These are phyloP conservation scores for Macrotrachela quadricornifera DNA, from an alignment of 1,140 invertebrate species.

Conservation along the genomic window DNA sequence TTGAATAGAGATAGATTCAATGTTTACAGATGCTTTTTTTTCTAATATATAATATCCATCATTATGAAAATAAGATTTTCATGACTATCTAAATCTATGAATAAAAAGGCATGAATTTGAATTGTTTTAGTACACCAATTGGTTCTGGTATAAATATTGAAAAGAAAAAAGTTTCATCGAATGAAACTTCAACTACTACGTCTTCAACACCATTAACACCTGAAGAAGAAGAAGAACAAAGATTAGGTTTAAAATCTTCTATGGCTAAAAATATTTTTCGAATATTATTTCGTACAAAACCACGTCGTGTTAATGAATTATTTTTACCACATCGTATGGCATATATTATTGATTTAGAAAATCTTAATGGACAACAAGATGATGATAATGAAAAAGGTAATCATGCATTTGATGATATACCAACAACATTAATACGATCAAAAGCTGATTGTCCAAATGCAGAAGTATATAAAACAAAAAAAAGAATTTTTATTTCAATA, in stretches of 20 bases:
- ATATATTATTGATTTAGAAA: constrained; percentile 66
- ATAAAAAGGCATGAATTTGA: too few species aligned
- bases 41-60: too few species aligned
- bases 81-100: too few species aligned
- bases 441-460: constrained; percentile 70
- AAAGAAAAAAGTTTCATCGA: neutral
- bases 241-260: constrained; percentile 44
- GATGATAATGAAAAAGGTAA: constrained; percentile 38
- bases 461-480: constrained; percentile 24
- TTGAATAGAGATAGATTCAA: too few species aligned
- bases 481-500: neutral
- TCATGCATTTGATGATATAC: constrained; percentile 52
- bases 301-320: constrained; percentile 62
- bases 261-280: constrained; percentile 33
- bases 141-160: constrained; percentile 4
- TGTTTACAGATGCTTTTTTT: too few species aligned
- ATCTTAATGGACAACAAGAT: constrained; percentile 38
- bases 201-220: neutral
- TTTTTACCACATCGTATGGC: constrained; percentile 90
- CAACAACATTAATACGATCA: constrained; percentile 76
- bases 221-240: constrained; percentile 13
- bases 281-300: constrained; percentile 27
- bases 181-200: too few species aligned
- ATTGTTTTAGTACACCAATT: too few species aligned
- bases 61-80: too few species aligned